phyloP scores from a whole-genome alignment of 2,797 vertebrate genomes.

The Selene dorsalis region DNA sequence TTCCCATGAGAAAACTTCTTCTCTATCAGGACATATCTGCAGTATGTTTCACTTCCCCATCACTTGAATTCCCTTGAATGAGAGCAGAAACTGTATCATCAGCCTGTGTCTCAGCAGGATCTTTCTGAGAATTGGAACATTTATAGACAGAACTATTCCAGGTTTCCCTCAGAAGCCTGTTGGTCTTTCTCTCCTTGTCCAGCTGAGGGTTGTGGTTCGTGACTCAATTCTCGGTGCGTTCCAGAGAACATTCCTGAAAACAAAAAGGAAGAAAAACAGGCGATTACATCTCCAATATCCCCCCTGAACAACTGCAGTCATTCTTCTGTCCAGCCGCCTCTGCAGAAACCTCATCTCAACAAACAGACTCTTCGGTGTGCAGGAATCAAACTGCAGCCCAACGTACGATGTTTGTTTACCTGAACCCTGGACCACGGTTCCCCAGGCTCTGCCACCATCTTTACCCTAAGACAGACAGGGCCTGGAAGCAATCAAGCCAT shows the following conservation, averaged over 20 bases:
- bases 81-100: constrained; percentile 51
- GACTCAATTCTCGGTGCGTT: constrained; percentile 67
- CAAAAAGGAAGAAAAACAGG: constrained; percentile 40
- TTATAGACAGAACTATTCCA: constrained; percentile 77
- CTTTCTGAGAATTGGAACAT: constrained; percentile 59
- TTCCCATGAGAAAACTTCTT: constrained; percentile 41
- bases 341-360: constrained; percentile 70
- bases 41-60: constrained; percentile 39
- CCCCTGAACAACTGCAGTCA: constrained; percentile 59
- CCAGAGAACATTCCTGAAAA: constrained; percentile 53
- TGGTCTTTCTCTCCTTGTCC: constrained; percentile 63
- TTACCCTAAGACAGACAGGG: constrained; percentile 57
- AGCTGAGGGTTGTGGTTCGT: constrained; percentile 72
- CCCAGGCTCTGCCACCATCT: constrained; percentile 61
- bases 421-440: constrained; percentile 64
- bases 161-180: constrained; percentile 56
- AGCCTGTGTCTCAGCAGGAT: constrained; percentile 46
- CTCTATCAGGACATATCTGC: constrained; percentile 35
- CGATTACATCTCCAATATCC: constrained; percentile 64
- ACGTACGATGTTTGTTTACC: constrained; percentile 78
- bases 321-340: constrained; percentile 55
- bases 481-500: constrained; percentile 77
- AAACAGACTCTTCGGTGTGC: constrained; percentile 69
- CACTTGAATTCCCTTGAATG: constrained; percentile 38
- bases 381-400: constrained; percentile 54